Evolutionary conservation across 2,888 invertebrate species (phyloP).

Genomic region (Frankliniella fusca): DNA sequence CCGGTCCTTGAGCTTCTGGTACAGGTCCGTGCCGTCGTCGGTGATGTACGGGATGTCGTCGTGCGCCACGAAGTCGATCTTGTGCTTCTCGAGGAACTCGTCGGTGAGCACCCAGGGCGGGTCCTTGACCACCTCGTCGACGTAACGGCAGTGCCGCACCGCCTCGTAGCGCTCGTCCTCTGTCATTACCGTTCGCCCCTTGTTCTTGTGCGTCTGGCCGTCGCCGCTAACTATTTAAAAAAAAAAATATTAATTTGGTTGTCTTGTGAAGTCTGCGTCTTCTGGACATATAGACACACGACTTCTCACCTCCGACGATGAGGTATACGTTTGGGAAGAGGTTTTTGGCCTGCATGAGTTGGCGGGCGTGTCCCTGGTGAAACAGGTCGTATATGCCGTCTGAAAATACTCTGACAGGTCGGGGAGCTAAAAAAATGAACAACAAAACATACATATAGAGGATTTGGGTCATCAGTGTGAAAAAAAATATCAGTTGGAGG

Average conservation of each 20-base stretch:
- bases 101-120: conserved; percentile 91
- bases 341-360: conserved; percentile 92
- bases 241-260: conserved; percentile 4
- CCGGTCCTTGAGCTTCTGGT: conserved; percentile 81
- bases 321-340: conserved; percentile 91
- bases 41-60: conserved; percentile 95
- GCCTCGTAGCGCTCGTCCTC: conserved; percentile 92
- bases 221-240: conserved; percentile 73
- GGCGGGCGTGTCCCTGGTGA: conserved; percentile 94
- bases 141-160: conserved; percentile 91
- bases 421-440: conserved; percentile 53
- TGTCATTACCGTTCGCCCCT: conserved; percentile 93
- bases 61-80: conserved; percentile 98
- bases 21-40: conserved; percentile 76
- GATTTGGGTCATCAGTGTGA: conserved; percentile 67
- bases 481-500: conserved; percentile 59
- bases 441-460: neutral
- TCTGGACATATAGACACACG: neutral
- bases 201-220: conserved; percentile 78
- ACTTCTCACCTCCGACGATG: conserved; percentile 82
- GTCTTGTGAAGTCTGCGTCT: neutral
- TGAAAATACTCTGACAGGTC: conserved; percentile 89
- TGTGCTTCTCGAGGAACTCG: conserved; percentile 80
- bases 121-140: conserved; percentile 83
- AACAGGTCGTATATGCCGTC: conserved; percentile 98